Conservation (phyloP, 2,888 invertebrate genomes). For the Lingula anatina region DNA sequence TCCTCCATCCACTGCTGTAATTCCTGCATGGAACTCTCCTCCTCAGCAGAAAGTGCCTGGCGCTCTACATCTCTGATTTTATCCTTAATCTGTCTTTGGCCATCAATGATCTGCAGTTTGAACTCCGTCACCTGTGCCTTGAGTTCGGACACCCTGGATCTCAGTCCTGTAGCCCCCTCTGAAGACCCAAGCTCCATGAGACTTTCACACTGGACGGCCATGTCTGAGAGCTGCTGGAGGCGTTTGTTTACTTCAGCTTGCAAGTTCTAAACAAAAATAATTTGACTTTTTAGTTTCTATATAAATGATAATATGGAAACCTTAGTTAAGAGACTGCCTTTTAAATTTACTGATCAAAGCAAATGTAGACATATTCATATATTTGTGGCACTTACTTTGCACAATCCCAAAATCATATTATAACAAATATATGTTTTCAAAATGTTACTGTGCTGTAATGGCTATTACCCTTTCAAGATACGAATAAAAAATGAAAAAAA, state of each 20-base stretch:
- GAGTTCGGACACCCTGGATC: constrained; percentile 27
- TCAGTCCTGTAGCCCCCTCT: constrained; percentile 25
- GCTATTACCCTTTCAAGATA: too few species aligned
- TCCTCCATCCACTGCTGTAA: constrained; percentile 40
- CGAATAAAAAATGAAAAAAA: too few species aligned
- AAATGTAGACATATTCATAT: too few species aligned
- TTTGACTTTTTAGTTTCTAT: too few species aligned
- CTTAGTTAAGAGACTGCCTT: too few species aligned
- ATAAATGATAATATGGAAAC: too few species aligned
- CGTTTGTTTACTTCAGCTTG: constrained; percentile 31
- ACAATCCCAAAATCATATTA: too few species aligned
- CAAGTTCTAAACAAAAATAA: too few species aligned
- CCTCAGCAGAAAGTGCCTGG: constrained; percentile 33
- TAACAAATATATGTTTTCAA: too few species aligned
- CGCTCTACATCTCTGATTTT: constrained; percentile 35
- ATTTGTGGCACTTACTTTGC: too few species aligned
- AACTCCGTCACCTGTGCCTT: constrained; percentile 33
- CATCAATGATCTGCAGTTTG: constrained; percentile 30
- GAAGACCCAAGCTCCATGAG: constrained; percentile 31
- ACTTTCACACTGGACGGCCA: constrained; percentile 40
- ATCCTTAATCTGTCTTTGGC: constrained; percentile 23
- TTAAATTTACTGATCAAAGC: too few species aligned
- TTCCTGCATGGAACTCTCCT: constrained; percentile 27
- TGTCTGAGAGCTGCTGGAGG: constrained; percentile 36
- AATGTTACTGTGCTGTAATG: too few species aligned